Evolutionary conservation across 2,113 vertebrate species (phyloP).

Genomic region (Oncorhynchus mykiss): DNA sequence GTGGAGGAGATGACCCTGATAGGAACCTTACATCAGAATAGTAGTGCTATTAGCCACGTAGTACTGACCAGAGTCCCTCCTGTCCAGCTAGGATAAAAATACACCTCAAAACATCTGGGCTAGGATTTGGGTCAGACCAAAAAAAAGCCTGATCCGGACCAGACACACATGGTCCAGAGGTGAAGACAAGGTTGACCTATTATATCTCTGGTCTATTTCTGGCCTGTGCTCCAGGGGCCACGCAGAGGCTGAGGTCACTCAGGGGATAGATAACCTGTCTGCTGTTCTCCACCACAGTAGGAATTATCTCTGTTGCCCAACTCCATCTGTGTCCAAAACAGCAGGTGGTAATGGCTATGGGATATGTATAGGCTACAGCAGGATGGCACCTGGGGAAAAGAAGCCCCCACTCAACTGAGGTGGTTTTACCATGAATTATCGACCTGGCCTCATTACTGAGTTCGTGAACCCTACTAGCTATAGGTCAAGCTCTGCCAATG

Average conservation of each 20-base stretch:
- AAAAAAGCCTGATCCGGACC: background rate
- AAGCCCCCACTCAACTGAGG: slow-evolving; percentile 33
- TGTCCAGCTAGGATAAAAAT: slow-evolving; percentile 36
- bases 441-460: too few species aligned
- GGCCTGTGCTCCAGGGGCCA: slow-evolving; percentile 12
- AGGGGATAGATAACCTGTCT: background rate
- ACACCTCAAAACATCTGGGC: slow-evolving; percentile 34
- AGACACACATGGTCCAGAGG: slow-evolving; percentile 21
- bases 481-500: too few species aligned
- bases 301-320: slow-evolving; percentile 22
- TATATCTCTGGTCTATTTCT: slow-evolving; percentile 22
- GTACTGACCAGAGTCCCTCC: slow-evolving; percentile 15
- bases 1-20: too few species aligned
- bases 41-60: background rate
- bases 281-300: background rate
- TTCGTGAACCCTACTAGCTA: too few species aligned
- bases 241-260: slow-evolving; percentile 2
- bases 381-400: slow-evolving; percentile 35
- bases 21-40: too few species aligned
- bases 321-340: slow-evolving; percentile 24
- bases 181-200: slow-evolving; percentile 29
- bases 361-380: slow-evolving; percentile 10
- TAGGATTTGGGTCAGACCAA: slow-evolving; percentile 30
- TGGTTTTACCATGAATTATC: slow-evolving; percentile 19
- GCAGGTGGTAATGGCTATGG: slow-evolving; percentile 39